Evolutionary conservation across 2,113 vertebrate genomes (phyloP), one percentile per base, ranked within the genome.

Genomic region (Sciurus niger): DNA sequence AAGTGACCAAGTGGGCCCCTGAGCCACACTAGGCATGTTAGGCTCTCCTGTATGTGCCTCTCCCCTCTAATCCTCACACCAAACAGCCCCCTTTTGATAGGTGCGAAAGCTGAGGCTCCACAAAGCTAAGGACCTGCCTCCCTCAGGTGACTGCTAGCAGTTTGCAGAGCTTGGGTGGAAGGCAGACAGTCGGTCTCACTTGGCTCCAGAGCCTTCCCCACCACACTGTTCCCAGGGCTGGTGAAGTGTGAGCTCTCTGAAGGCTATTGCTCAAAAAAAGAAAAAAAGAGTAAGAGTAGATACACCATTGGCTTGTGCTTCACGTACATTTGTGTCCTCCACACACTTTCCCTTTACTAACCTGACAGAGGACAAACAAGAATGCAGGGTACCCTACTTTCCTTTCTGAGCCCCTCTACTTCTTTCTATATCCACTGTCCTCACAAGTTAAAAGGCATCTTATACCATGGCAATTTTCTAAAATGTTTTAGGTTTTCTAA

Each of bases 11-110:
- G 1, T 8, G 32, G 76, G 37, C 6, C 6, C 85, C 55, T 14
- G 13, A 10, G 84, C 68, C 30, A 0, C n/a, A 1, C n/a, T 16
- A 10, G 74, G 74, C 24, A 0, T 40, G 0, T 6, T 1, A 12
- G 25, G 22, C n/a, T 32, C 40, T 84, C 55, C 40, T 13, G 58
- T 11, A 0, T 0, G 0, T 43, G 28, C 18, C 48, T 37, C 25
- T 65, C 77, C 65, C 14, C 0, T 32, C 17, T 20, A 20, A 14
- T 18, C 46, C 70, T 92, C 55, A n/a, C 30, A 0, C 17, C 30
- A 9, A 24, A 25, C 60, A 12, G 25, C 70, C 25, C 46, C 55
- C 5, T 18, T 18, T 5, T 17, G 43, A 28, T 4, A 18, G 58
- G 1, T 25, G n/a, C 84, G 67, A 43, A 76, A 17, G 1, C 11